Base-by-base conservation (phyloP, 1,140 invertebrate genomes). In the Lepidurus arcticus region DNA sequence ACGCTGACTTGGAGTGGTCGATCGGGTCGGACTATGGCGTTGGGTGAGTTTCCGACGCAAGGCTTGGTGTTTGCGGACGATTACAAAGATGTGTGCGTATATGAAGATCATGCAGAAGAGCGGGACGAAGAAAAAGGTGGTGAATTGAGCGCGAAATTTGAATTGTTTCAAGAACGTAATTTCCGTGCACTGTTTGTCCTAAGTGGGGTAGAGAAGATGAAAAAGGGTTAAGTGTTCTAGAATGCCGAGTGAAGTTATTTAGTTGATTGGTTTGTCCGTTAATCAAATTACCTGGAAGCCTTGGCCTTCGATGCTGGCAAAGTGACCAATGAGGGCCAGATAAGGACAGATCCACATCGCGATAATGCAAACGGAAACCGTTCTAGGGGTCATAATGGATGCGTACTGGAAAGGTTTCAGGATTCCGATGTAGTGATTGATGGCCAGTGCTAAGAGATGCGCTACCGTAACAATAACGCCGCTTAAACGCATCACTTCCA, bases 341-440 rank as follows among this genome's bases (percentile, higher is more conserved):
- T 87, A 84, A 0, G 89, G 89, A 7, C 85, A 65, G 1, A 86
- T 81, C 90, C 90, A 91, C 7, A 91, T 83, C 9, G 86, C 73
- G 10, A 86, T 81, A 13, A 88, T 86, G n/a, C 86, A 82, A 13
- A 85, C 79, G 42, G 83, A 85, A 1, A 86, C 85, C 24, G 84
- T 85, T 44, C 84, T 82, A 44, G 85, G 84, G 1, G 88, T 89
- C 82, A 89, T 85, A 8, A 87, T 88, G 4, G 87, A 85, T 4
- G 87, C 85, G 81, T 91, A 90, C 78, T 91, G 90, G 4, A 91
- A 85, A 0, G 90, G 90, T 79, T 86, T 85, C 7, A 89, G 82
- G 53, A 88, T 89, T 21, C 90, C 90, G 24, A 90, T 84, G 83
- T 90, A 91, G 81, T 92, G 91, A 82, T 92, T 91, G 21, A 90